Evolutionary conservation across 2,113 vertebrate species (phyloP).

Genomic region (Scatophagus argus): DNA sequence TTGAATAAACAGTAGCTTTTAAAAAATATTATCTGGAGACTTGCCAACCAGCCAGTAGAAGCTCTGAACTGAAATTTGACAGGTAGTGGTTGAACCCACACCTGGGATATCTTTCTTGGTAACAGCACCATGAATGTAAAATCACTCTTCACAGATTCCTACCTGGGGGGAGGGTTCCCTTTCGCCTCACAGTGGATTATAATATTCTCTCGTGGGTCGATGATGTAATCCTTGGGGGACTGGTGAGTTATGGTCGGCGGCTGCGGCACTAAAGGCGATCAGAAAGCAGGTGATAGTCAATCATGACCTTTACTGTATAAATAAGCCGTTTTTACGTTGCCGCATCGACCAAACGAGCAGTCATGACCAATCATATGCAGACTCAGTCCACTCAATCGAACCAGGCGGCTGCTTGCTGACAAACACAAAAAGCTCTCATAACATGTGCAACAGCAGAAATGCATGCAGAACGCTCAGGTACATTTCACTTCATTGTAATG

Average conservation of each 20-base stretch:
- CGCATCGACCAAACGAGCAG: conserved; percentile 55
- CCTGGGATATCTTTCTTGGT: not conserved
- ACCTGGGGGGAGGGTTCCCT: conserved; percentile 96
- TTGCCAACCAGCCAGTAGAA: conserved; percentile 11
- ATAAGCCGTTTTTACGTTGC: conserved; percentile 39
- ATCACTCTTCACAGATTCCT: conserved; percentile 26
- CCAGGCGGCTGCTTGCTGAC: conserved; percentile 51
- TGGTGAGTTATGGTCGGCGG: conserved; percentile 96
- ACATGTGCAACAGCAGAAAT: conserved; percentile 12
- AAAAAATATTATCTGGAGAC: not conserved
- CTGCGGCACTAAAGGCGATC: conserved; percentile 88
- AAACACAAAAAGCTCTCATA: conserved; percentile 42
- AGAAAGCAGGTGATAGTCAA: conserved; percentile 58
- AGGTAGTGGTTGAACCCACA: conserved; percentile 27
- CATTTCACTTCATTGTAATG: conserved; percentile 58
- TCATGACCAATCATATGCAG: conserved; percentile 51
- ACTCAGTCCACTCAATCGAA: conserved; percentile 36
- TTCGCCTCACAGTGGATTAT: conserved; percentile 96
- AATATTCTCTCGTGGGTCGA: conserved; percentile 96
- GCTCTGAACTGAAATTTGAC: conserved; percentile 9
- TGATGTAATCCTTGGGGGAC: conserved; percentile 97
- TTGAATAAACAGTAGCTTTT: not conserved
- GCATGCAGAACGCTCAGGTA: conserved; percentile 66
- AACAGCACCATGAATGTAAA: conserved; percentile 25
- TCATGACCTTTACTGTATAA: conserved; percentile 60